These are phyloP conservation scores for Tor tambroides DNA, from an alignment of 2,113 vertebrate genomes.

Conservation along the genomic window DNA sequence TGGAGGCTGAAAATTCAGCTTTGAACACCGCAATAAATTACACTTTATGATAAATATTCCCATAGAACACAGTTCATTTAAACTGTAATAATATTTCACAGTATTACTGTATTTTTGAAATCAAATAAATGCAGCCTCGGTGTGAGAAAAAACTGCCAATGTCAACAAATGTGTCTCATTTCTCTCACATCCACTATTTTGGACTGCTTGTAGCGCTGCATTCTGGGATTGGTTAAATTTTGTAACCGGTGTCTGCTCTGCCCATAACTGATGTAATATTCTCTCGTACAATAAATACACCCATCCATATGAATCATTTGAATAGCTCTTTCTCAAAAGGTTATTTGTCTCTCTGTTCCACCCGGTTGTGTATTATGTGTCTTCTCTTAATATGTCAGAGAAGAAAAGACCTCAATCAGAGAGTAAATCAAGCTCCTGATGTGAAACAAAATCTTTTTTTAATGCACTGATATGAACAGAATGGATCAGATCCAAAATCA, in stretches of 20 bases:
- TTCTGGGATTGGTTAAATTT: neutral
- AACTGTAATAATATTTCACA: neutral
- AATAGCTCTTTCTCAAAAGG: neutral
- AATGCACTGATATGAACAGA: neutral
- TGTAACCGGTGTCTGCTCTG: neutral
- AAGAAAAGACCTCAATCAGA: neutral
- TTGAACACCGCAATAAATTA: neutral
- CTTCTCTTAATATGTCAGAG: neutral
- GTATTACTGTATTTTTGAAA: neutral
- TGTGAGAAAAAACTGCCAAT: no score
- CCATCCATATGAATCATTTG: neutral
- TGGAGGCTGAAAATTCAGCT: neutral
- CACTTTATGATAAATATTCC: neutral
- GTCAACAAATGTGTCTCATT: neutral
- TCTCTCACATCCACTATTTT: neutral
- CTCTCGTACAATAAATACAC: neutral
- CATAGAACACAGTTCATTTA: neutral
- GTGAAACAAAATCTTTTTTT: neutral
- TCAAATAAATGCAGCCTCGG: no score
- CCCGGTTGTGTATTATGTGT: neutral
- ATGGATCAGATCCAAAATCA: constrained; percentile 9
- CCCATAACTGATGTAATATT: neutral
- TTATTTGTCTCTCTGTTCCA: neutral
- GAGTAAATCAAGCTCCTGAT: neutral
- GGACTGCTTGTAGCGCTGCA: neutral